Evolutionary conservation across 2,797 vertebrate genomes (phyloP).

Genomic region (Gobio occitaniae): DNA sequence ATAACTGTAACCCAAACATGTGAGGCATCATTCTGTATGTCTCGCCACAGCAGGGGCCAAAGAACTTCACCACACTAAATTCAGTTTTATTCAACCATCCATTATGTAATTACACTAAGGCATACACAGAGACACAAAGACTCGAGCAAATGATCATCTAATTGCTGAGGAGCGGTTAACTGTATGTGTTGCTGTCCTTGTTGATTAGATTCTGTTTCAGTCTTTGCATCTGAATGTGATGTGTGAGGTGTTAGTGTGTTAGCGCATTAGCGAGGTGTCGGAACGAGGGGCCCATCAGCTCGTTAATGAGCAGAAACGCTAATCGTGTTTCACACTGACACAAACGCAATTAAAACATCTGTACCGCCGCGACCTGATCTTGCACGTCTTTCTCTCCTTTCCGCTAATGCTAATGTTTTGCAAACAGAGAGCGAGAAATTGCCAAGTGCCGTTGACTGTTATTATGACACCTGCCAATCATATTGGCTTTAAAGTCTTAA

Average conservation of each 20-base stretch:
- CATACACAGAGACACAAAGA: conserved; percentile 47
- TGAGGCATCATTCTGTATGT: background rate
- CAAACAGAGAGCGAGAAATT: conserved; percentile 47
- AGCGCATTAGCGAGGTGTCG: conserved; percentile 57
- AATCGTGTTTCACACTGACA: conserved; percentile 80
- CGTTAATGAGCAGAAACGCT: conserved; percentile 75
- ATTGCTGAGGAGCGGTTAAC: conserved; percentile 64
- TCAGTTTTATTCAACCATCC: conserved; percentile 34
- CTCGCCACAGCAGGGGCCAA: background rate
- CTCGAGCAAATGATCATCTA: conserved; percentile 61
- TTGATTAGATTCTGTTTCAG: conserved; percentile 65
- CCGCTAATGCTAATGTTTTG: conserved; percentile 53
- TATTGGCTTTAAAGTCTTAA: conserved; percentile 8
- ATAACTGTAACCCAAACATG: background rate
- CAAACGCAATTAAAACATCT: conserved; percentile 78
- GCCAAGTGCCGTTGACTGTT: conserved; percentile 6
- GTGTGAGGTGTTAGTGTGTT: conserved; percentile 60
- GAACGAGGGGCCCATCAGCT: conserved; percentile 71
- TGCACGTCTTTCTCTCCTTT: conserved; percentile 21
- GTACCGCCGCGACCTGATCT: conserved; percentile 63
- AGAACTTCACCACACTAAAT: conserved; percentile 20
- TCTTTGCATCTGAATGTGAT: conserved; percentile 52
- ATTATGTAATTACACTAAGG: conserved; percentile 39
- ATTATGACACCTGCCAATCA: conserved; percentile 29
- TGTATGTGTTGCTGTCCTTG: conserved; percentile 57